phyloP scores from a whole-genome alignment of 2,113 vertebrate species.

The Buteo buteo region DNA sequence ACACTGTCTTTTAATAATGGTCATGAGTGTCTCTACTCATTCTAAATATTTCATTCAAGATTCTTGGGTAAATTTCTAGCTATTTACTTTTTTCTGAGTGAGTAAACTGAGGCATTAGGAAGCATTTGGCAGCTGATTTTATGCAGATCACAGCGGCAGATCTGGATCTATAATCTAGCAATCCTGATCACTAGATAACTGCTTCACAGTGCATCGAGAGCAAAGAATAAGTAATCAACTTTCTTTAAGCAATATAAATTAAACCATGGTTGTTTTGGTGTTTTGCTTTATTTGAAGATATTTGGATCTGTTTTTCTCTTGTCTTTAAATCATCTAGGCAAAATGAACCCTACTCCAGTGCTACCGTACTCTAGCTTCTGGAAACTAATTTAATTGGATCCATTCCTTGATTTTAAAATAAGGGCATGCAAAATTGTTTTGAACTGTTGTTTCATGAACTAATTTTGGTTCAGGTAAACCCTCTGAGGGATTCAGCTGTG shows the following conservation, averaged over 20 bases:
- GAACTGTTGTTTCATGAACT: background rate
- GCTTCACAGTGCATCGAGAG: background rate
- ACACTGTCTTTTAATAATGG: background rate
- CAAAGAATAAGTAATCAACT: rapidly evolving
- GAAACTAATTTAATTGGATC: background rate
- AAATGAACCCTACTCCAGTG: background rate
- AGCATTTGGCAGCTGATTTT: background rate
- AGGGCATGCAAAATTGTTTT: background rate
- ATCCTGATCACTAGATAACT: background rate
- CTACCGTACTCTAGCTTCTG: background rate
- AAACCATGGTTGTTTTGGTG: background rate
- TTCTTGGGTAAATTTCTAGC: background rate
- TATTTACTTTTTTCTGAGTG: background rate
- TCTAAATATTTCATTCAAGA: background rate
- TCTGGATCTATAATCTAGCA: background rate
- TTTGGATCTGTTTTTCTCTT: background rate
- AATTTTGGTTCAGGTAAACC: background rate
- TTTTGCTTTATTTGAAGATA: background rate
- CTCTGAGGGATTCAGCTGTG: background rate
- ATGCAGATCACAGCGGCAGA: background rate
- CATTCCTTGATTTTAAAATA: background rate
- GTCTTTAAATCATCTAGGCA: background rate
- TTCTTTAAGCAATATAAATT: background rate
- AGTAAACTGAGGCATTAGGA: background rate
- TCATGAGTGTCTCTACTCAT: background rate